These are phyloP conservation scores for Catharus fuscescens DNA, from an alignment of 2,113 vertebrate genomes.

Conservation along the genomic window DNA sequence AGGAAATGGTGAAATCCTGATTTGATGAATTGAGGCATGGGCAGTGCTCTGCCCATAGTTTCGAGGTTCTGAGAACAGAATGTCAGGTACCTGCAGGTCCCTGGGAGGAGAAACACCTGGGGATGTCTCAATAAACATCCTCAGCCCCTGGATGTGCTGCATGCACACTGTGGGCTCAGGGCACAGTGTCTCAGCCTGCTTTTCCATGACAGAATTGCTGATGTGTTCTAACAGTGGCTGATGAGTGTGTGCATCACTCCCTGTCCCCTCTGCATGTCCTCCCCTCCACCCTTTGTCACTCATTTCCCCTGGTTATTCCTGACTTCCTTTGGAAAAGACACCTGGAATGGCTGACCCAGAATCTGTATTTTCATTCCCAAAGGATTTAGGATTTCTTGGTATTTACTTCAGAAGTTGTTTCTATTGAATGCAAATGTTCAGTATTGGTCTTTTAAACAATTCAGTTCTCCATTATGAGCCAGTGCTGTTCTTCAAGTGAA, in stretches of 20 bases:
- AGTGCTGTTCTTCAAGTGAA: background rate
- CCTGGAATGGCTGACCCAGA: background rate
- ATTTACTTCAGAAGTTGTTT: background rate
- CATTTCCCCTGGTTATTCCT: background rate
- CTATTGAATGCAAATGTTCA: background rate
- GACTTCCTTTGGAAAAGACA: background rate
- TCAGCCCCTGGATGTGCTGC: background rate
- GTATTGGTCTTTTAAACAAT: background rate
- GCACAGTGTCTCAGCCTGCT: background rate
- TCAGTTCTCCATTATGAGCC: background rate
- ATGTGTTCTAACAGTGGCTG: background rate
- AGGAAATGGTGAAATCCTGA: background rate
- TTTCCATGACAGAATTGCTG: background rate
- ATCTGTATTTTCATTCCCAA: conserved; percentile 23
- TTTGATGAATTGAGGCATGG: background rate
- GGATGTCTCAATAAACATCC: background rate
- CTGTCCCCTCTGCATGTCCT: background rate
- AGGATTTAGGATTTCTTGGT: background rate
- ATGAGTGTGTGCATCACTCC: background rate
- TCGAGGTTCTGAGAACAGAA: background rate
- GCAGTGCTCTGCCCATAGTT: background rate
- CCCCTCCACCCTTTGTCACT: background rate
- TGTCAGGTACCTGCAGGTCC: background rate
- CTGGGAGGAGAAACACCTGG: background rate
- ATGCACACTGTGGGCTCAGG: background rate